A percentile compares a stretch with the other conserved stretches of the same genome.
Evolutionary conservation across 1,140 invertebrate genomes (phyloP).

Genomic region (Anthonomus grandis): DNA sequence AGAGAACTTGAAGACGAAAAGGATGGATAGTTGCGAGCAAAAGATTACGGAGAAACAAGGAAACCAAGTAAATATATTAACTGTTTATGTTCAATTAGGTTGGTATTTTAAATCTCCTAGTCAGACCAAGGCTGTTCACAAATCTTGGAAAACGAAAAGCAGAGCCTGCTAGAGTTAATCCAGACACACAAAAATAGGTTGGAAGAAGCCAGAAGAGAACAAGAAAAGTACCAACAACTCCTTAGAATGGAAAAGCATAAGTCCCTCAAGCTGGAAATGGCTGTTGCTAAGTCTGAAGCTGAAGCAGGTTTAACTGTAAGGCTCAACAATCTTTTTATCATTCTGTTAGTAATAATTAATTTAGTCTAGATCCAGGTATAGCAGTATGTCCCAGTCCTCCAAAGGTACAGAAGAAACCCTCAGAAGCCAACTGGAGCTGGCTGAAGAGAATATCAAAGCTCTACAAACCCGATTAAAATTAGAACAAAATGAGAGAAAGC

Average conservation of each 20-base stretch:
- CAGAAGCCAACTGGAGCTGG: conserved; percentile 40
- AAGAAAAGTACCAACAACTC: conserved; percentile 31
- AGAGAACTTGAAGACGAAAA: neutral
- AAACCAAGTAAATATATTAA: neutral
- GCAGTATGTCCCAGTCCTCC: neutral
- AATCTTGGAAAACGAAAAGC: conserved; percentile 54
- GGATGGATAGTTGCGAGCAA: neutral
- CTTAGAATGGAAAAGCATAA: conserved; percentile 38
- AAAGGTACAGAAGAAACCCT: conserved; percentile 11
- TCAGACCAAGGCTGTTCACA: too few relatives aligned
- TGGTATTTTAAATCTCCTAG: too few relatives aligned
- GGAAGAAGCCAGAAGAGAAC: conserved; percentile 51
- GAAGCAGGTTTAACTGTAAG: conserved; percentile 23
- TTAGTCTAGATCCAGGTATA: conserved; percentile 10
- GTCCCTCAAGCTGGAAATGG: conserved; percentile 38
- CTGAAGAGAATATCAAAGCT: conserved; percentile 44
- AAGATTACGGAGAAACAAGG: conserved; percentile 1
- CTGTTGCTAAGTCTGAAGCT: conserved; percentile 33
- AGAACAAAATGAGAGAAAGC: conserved; percentile 38
- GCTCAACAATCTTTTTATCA: too few relatives aligned
- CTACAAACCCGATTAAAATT: conserved; percentile 40
- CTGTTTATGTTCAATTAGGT: conserved; percentile 1
- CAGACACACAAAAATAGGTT: conserved; percentile 52
- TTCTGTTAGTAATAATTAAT: neutral
- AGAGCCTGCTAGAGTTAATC: conserved; percentile 53